phyloP scores from a whole-genome alignment of 2,797 vertebrate species.

The Calcarius lapponicus region DNA sequence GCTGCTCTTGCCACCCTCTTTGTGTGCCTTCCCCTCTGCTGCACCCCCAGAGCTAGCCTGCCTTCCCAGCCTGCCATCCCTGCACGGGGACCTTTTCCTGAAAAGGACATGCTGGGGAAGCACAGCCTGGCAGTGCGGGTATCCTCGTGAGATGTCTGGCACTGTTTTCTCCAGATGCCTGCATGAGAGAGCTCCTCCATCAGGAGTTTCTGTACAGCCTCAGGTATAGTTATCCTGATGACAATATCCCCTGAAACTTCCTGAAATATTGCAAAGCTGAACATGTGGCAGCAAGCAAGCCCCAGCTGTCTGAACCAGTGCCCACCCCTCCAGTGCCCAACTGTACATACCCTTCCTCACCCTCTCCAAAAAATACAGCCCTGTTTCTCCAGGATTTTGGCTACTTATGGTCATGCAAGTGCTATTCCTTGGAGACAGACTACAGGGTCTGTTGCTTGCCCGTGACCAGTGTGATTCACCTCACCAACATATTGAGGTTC shows the following conservation, averaged over 20 bases:
- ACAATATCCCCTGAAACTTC: background rate
- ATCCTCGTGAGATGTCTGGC: background rate
- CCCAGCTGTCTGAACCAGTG: background rate
- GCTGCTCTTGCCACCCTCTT: background rate
- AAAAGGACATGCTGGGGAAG: background rate
- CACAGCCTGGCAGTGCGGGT: background rate
- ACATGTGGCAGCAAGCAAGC: background rate
- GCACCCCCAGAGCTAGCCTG: background rate
- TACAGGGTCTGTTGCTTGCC: background rate
- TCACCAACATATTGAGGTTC: background rate
- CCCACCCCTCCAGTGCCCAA: background rate
- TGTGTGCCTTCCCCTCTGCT: background rate
- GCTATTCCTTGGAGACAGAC: background rate
- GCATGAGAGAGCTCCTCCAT: accelerated
- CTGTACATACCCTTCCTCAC: background rate
- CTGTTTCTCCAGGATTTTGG: background rate
- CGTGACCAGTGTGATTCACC: background rate
- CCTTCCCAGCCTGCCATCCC: background rate
- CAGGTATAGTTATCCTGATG: background rate
- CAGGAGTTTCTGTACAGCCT: background rate
- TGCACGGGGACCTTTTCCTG: background rate
- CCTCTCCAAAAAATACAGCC: background rate
- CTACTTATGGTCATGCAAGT: background rate
- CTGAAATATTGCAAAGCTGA: background rate
- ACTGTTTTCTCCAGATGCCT: background rate